Base-by-base conservation (phyloP, 2,797 vertebrate species). In the Halcyon leucocephala region DNA sequence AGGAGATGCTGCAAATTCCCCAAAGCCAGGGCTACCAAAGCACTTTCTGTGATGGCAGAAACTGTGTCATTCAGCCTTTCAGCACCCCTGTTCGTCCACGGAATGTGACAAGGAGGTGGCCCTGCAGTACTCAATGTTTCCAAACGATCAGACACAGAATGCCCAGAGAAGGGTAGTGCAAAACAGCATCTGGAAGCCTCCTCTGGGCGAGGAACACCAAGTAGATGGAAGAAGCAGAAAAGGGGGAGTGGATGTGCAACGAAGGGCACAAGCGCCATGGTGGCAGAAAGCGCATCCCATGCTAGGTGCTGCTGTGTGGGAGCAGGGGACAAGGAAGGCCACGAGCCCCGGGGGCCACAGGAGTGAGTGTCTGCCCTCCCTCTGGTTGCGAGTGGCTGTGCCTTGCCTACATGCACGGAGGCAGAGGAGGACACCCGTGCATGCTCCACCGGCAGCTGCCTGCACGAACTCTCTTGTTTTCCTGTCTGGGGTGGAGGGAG, bases 391-490 rank as follows among this genome's bases (percentile, higher is more conserved):
- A 89, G 74, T 22, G 31, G 35, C 61, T 80, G 33, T 82, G 82
- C 77, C 65, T 89, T 74, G 71, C 55, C 69, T 42, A 24, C 33
- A 55, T 2, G 8, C 54, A 55, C 4, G 24, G 52, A 65, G 41
- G 78, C 82, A 49, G 82, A 82, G 55, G 71, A 72, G 81, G 93
- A 84, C 69, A 83, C 58, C 71, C 37, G 4, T 3, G 6, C 86
- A 66, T n/a, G 48, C 81, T 90, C 73, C 72, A 73, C 91, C 5
- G 18, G 71, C 7, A 3, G 77, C 96, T 90, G 92, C 74, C 76
- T 93, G 93, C 92, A 93, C 18, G 31, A 89, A 90, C 58, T 93
- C 60, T 41, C 76, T 72, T 60, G 33, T 95, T 97, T 96, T 96
- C 95, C 91, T 60, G 89, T 64, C 72, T 39, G 57, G 73, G 89